Percentiles rank a stretch among this genome's conserved stretches.
phyloP scores from a whole-genome alignment of 2,888 invertebrate species.

The Chrysolina oricalcia region DNA sequence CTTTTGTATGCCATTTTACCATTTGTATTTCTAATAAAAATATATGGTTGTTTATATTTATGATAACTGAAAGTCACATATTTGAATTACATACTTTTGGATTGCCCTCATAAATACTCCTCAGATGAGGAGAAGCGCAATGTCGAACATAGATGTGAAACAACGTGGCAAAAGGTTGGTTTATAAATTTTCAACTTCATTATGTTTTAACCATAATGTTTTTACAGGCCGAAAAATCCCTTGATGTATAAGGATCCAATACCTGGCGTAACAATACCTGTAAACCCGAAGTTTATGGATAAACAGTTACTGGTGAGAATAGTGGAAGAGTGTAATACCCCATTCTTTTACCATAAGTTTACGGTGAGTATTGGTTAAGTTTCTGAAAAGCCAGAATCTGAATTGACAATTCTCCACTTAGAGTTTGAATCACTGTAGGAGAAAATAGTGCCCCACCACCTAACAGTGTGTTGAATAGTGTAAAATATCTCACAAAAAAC shows the following conservation, averaged over 20 bases:
- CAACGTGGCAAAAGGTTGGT: background rate
- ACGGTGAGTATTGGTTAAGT: conserved; percentile 37
- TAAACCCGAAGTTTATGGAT: conserved; percentile 13
- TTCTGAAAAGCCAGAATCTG: background rate
- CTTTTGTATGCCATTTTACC: no score
- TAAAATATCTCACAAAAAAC: no score
- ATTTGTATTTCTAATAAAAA: background rate
- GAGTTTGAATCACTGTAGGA: no score
- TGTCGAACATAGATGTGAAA: conserved; percentile 12
- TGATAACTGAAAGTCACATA: background rate
- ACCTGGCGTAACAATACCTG: conserved; percentile 21
- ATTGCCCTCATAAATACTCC: background rate
- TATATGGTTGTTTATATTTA: background rate
- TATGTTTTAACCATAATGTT: background rate
- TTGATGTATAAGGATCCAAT: conserved; percentile 30
- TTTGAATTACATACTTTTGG: background rate
- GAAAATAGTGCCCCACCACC: no score
- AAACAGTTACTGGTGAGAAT: conserved; percentile 17
- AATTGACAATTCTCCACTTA: no score
- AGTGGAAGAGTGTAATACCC: conserved; percentile 24
- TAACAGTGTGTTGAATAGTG: no score
- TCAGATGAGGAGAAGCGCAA: conserved; percentile 22
- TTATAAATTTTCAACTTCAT: background rate
- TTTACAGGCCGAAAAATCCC: conserved; percentile 3
- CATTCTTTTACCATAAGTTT: conserved; percentile 50